Base-by-base conservation (phyloP, 2,888 invertebrate species). In the Callyntrura guangdongensis region DNA sequence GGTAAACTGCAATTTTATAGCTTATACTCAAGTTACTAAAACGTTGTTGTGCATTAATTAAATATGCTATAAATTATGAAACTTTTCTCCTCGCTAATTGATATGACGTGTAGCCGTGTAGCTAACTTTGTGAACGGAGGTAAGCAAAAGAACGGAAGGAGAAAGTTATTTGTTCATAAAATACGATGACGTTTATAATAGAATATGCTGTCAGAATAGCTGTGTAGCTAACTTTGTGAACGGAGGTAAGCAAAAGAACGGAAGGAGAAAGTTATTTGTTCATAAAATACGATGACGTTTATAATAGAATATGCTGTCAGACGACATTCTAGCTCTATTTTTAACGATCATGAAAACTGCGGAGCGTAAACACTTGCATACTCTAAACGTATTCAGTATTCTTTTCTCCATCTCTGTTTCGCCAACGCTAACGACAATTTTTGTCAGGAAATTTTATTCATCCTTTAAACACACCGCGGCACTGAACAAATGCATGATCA, bases 191-290 rank as follows among this genome's bases (percentile, higher is more conserved):
- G 6, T 36, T 36, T 6, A 36, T 36, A 36, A 36, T 36, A 64
- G 27, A 27, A 67, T 11, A 67, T 36, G 36, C 36, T 36, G 3
- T 36, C 36, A 36, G 36, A 8, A 25, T 3, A 53, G 53, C 53
- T 9, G 49, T 47, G 11, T 47, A 47, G 11, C 5, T 47, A 47
- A 47, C 49, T 5, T 11, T 53, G 2, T n/a, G 53, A 53, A 53
- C 2, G n/a, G 8, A 47, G 11, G 49, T 47, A 47, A 11, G 49
- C 49, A 53, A n/a, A 53, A 53, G n/a, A 9, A 53, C 36, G 36
- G n/a, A 53, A 53, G 11, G 53, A 53, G 53, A 53, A 53, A 53
- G 53, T n/a, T 53, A 53, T 22, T 64, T 25, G 64, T 64, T 64
- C 64, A 8, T 11, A 14, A 22, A 20, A 64, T 17, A 64, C 20